Evolutionary conservation across 2,797 vertebrate genomes (phyloP).

Genomic region (Enteromius argenteus): DNA sequence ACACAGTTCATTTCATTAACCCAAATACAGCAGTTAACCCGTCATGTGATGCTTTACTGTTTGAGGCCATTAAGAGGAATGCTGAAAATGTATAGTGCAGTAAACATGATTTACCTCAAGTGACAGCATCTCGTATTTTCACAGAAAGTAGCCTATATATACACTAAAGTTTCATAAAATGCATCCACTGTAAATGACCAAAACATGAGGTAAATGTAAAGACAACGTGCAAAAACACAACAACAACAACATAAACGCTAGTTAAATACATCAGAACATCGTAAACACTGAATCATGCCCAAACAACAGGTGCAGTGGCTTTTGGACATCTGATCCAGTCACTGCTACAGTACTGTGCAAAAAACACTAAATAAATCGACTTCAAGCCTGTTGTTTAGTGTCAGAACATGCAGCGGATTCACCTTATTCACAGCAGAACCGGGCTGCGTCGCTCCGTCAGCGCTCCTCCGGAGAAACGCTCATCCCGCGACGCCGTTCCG

Average conservation of each 20-base stretch:
- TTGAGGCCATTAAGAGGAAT: background rate
- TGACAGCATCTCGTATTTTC: background rate
- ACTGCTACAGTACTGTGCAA: background rate
- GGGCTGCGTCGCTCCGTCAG: background rate
- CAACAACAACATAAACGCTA: background rate
- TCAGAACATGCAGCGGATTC: background rate
- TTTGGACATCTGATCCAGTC: background rate
- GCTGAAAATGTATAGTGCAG: background rate
- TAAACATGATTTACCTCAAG: background rate
- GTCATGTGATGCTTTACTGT: background rate
- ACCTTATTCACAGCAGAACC: slow-evolving; percentile 5
- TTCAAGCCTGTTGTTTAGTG: background rate
- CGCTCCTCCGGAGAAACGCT: background rate
- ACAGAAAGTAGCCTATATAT: background rate
- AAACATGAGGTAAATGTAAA: background rate
- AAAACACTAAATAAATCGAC: background rate
- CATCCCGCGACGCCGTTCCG: background rate
- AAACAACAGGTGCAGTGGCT: background rate
- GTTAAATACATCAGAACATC: too few relatives aligned
- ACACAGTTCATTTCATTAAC: background rate
- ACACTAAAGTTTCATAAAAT: background rate
- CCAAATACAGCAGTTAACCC: too few relatives aligned
- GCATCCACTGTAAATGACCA: too few relatives aligned
- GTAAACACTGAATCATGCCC: background rate
- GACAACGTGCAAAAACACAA: background rate